phyloP scores from a whole-genome alignment of 2,888 invertebrate genomes.

The Drosophila incognita region DNA sequence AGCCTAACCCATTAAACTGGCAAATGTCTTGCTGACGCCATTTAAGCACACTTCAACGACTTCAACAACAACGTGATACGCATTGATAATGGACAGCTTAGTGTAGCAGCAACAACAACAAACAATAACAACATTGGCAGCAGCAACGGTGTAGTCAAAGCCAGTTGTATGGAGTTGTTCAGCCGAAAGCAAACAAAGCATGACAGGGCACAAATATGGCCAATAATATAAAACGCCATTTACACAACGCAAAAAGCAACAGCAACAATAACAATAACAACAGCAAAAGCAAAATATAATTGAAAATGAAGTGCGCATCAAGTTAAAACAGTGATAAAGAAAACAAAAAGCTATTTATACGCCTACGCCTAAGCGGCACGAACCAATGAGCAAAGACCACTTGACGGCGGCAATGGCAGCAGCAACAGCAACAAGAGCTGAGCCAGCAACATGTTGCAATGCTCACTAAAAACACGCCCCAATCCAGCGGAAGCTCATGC shows the following conservation, averaged over 20 bases:
- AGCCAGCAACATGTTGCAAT: slow-evolving; percentile 67
- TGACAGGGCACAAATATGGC: slow-evolving; percentile 79
- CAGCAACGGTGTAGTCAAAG: slow-evolving; percentile 27
- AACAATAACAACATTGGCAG: slow-evolving; percentile 22
- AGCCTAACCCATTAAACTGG: slow-evolving; percentile 68
- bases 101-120: slow-evolving; percentile 51
- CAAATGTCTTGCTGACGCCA: slow-evolving; percentile 77
- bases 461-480: slow-evolving; percentile 60
- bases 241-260: slow-evolving; percentile 50
- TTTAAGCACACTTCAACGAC: slow-evolving; percentile 81
- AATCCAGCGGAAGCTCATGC: slow-evolving; percentile 30
- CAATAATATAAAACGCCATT: slow-evolving; percentile 79
- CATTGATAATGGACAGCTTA: slow-evolving; percentile 77
- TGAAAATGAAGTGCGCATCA: slow-evolving; percentile 48
- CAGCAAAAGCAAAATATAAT: slow-evolving; percentile 32
- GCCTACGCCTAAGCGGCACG: slow-evolving; percentile 60
- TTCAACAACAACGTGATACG: slow-evolving; percentile 76
- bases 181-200: slow-evolving; percentile 72
- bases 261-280: slow-evolving; percentile 22
- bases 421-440: slow-evolving; percentile 32
- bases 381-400: slow-evolving; percentile 62
- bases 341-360: slow-evolving; percentile 48
- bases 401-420: slow-evolving; percentile 37
- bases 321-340: slow-evolving; percentile 37
- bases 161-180: slow-evolving; percentile 51